A percentile compares a stretch with the other conserved stretches of the same genome.
These are phyloP conservation scores for Chorisops tibialis DNA, from an alignment of 2,888 invertebrate genomes.

Conservation along the genomic window DNA sequence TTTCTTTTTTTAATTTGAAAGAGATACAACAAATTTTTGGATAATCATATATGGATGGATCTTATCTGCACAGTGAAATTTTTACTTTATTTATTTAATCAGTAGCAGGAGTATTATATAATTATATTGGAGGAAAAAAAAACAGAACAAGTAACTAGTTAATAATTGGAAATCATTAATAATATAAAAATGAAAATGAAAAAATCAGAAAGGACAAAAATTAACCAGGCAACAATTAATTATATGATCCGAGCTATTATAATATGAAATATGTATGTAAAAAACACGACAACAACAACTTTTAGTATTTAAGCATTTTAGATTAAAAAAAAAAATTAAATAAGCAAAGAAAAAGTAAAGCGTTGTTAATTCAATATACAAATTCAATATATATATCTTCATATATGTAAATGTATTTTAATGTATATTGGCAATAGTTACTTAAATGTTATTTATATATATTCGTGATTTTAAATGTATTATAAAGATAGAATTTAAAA, in stretches of 20 bases:
- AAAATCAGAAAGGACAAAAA: not conserved
- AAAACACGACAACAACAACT: not conserved
- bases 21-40: not conserved
- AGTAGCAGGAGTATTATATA: slow-evolving; percentile 12
- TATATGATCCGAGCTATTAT: not conserved
- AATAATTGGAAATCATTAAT: not conserved
- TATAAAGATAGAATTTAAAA: too few species aligned
- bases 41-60: slow-evolving; percentile 26
- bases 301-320: not conserved
- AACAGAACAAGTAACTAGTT: not conserved
- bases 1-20: not conserved
- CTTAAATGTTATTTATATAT: slow-evolving; percentile 34
- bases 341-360: not conserved
- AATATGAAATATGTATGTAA: not conserved
- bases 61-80: slow-evolving; percentile 29
- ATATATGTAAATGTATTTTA: slow-evolving; percentile 27
- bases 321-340: not conserved
- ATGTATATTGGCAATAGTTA: slow-evolving; percentile 36
- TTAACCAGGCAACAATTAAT: not conserved
- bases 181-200: not conserved
- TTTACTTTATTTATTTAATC: too few species aligned
- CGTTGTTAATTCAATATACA: slow-evolving; percentile 23
- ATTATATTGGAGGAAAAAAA: not conserved
- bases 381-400: slow-evolving; percentile 11
- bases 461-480: too few species aligned